A percentile compares a stretch with the other conserved stretches of the same genome.
Evolutionary conservation across 1,140 invertebrate species (phyloP).

Genomic region (Acromyrmex charruanus): DNA sequence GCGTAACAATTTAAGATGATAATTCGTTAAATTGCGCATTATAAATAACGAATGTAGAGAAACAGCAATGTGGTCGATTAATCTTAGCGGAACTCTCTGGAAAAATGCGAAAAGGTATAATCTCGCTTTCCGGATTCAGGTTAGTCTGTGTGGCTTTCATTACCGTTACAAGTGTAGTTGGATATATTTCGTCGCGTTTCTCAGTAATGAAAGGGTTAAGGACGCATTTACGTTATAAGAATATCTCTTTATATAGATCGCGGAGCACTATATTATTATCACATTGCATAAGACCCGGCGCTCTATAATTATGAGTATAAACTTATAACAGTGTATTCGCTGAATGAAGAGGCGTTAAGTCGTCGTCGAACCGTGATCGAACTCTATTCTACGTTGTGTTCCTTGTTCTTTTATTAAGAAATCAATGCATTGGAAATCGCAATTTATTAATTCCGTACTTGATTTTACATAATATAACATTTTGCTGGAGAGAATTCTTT

Average conservation of each 20-base stretch:
- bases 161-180: not conserved
- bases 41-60: not conserved
- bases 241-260: constrained; percentile 48
- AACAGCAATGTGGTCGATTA: not conserved
- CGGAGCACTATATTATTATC: constrained; percentile 58
- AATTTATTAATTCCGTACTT: not conserved
- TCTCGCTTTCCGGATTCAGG: not conserved
- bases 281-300: constrained; percentile 50
- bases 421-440: constrained; percentile 1
- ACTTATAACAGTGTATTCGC: constrained; percentile 56
- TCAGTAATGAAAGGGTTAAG: constrained; percentile 41
- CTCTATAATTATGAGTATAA: constrained; percentile 62
- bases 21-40: not conserved
- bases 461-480: not conserved
- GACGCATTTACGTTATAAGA: constrained; percentile 39
- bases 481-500: constrained; percentile 3
- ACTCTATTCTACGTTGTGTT: not conserved
- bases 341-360: constrained; percentile 52
- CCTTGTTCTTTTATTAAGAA: constrained; percentile 1
- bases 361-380: constrained; percentile 13
- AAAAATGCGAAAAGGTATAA: not conserved
- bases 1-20: not conserved
- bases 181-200: not conserved
- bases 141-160: not conserved
- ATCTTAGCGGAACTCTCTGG: not conserved